Evolutionary conservation across 2,888 invertebrate genomes (phyloP).

Genomic region (Meloe dianella): DNA sequence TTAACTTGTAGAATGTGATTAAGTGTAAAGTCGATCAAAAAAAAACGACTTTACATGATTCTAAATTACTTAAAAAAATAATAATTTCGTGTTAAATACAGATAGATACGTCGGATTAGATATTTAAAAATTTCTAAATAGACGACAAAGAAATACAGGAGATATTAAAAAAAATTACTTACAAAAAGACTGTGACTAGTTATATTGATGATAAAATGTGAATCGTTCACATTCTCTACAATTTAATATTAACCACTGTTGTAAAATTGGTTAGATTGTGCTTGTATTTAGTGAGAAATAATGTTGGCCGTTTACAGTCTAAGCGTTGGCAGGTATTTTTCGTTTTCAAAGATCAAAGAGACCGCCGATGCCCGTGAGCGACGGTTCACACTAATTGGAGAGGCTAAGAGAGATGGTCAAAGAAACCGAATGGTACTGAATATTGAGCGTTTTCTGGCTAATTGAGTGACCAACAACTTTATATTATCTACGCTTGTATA

Average conservation of each 20-base stretch:
- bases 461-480: constrained; percentile 62
- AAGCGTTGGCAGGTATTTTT: constrained; percentile 58
- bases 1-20: constrained; percentile 52
- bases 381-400: constrained; percentile 63
- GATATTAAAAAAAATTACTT: constrained; percentile 30
- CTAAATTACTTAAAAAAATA: constrained; percentile 23
- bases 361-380: constrained; percentile 58
- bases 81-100: not conserved
- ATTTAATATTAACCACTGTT: constrained; percentile 30
- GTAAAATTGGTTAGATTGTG: constrained; percentile 48
- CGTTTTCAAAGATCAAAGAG: constrained; percentile 54
- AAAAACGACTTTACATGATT: constrained; percentile 39
- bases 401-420: constrained; percentile 57
- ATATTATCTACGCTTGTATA: constrained; percentile 44
- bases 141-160: constrained; percentile 10
- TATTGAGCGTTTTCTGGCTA: constrained; percentile 60
- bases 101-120: not conserved
- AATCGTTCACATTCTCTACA: constrained; percentile 52
- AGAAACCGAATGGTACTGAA: constrained; percentile 60
- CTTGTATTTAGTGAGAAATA: constrained; percentile 10
- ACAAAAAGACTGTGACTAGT: constrained; percentile 50
- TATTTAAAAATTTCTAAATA: not conserved
- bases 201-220: constrained; percentile 39
- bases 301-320: constrained; percentile 49
- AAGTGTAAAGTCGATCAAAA: constrained; percentile 40